These are phyloP conservation scores for Latrodectus elegans DNA, from an alignment of 2,888 invertebrate species.

Conservation along the genomic window DNA sequence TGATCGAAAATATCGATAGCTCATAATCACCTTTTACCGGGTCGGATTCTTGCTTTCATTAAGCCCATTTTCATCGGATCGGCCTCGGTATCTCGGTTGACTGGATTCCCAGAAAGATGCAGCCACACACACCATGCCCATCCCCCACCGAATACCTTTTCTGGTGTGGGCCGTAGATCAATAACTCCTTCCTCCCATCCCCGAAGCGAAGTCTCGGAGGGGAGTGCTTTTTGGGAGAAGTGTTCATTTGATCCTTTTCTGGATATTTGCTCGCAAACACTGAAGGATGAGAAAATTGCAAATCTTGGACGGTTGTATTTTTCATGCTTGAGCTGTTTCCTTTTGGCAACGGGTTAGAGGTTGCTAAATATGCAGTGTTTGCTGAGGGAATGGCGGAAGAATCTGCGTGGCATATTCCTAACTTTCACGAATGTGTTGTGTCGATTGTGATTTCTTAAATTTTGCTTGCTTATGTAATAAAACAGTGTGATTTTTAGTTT, in stretches of 20 bases:
- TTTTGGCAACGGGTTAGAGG: no score
- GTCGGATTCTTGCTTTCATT: slow-evolving; percentile 55
- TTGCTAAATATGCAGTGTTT: no score
- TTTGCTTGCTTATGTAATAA: no score
- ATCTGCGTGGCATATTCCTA: no score
- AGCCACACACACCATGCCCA: background rate
- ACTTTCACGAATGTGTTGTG: no score
- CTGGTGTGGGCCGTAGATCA: slow-evolving; percentile 30
- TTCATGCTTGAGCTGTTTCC: no score
- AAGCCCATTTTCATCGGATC: slow-evolving; percentile 43
- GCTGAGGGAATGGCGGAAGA: no score
- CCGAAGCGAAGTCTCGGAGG: background rate
- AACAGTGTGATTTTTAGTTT: no score
- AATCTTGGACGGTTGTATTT: no score
- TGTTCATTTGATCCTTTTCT: background rate
- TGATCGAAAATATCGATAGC: slow-evolving; percentile 32
- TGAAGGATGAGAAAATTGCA: no score
- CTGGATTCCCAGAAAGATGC: slow-evolving; percentile 56
- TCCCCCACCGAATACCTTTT: slow-evolving; percentile 44
- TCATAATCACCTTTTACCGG: slow-evolving; percentile 37
- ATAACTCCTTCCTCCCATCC: slow-evolving; percentile 10
- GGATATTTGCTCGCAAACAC: no score
- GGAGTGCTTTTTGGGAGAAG: background rate
- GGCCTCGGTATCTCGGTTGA: slow-evolving; percentile 39
- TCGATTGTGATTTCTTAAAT: no score